Percentiles rank a stretch among this genome's conserved stretches.
Conservation (phyloP, 2,888 invertebrate species). For the Piscicola geometra region DNA sequence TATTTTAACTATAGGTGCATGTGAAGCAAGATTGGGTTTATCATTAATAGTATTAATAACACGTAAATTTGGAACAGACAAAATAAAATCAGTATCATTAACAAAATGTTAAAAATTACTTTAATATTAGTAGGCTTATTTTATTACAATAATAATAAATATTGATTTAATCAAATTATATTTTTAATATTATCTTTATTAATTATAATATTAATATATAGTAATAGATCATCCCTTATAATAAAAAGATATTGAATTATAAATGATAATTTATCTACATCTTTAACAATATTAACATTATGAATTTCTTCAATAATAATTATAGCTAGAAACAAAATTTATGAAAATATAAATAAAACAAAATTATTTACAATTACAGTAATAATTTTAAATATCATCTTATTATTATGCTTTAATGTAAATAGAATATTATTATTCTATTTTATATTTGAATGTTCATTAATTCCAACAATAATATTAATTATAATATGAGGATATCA, state of each 20-base stretch:
- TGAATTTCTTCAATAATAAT: conserved; percentile 64
- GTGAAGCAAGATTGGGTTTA: conserved; percentile 65
- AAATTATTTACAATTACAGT: conserved; percentile 51
- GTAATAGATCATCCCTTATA: conserved; percentile 56
- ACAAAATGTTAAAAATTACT: conserved; percentile 60
- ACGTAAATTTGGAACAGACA: conserved; percentile 65
- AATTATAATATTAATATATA: conserved; percentile 7
- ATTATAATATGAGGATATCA: conserved; percentile 69
- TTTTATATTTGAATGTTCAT: conserved; percentile 67
- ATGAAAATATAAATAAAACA: conserved; percentile 55
- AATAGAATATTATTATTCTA: conserved; percentile 66
- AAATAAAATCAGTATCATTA: conserved; percentile 62
- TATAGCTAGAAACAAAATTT: conserved; percentile 61
- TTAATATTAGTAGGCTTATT: conserved; percentile 32
- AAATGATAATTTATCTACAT: conserved; percentile 60
- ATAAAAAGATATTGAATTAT: conserved; percentile 42
- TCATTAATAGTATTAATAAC: conserved; percentile 64
- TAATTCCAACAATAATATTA: conserved; percentile 67
- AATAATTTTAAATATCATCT: conserved; percentile 45
- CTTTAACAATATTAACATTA: conserved; percentile 60
- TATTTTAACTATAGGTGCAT: conserved; percentile 56
- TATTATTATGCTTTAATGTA: conserved; percentile 62
- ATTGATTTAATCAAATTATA: background rate
- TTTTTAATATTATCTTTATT: conserved; percentile 1
- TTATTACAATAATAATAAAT: conserved; percentile 16